Base-by-base conservation (phyloP, 2,797 vertebrate species). In the Siniperca obscura region DNA sequence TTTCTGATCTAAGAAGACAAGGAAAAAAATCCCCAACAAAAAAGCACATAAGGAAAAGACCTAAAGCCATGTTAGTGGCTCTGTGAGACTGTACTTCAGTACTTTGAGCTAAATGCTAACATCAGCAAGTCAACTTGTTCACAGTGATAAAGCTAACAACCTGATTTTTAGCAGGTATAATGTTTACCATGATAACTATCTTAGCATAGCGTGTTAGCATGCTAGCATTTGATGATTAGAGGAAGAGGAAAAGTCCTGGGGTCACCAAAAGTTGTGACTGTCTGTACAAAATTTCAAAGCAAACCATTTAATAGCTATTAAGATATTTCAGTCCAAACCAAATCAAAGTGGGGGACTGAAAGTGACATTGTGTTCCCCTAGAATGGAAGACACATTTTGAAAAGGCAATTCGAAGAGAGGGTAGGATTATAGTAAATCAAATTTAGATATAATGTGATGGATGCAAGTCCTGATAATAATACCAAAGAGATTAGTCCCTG, bases 381-480 rank as follows among this genome's bases (percentile, higher is more conserved):
- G 40, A 62, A 48, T 12, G 22, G 46, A 3, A 55, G 38, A 71
- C 72, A 52, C 19, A 61, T 34, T 61, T 44, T 44, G 2, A 72
- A 65, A 30, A 78, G 57, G 65, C 34, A 34, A 13, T 34, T 78
- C 36, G 61, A 53, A 34, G 70, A 44, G 19, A 55, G 2, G 53
- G 36, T 10, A 65, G 62, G 44, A 66, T 74, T 53, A 78, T 40
- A 59, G 53, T 30, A 46, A 81, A 74, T 86, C 34, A 38, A 52
- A 71, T 78, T 70, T 36, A 34, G 52, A 27, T 50, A 61, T 48
- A 74, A 74, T 55, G 60, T 70, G 53, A 75, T 70, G 30, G 42
- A 66, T 62, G 14, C n/a, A n/a, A 62, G n/a, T 34, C 42, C 34
- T 53, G 44, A 65, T 42, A 48, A 55, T 42, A 74, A 59, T 30